Evolutionary conservation across 1,140 invertebrate species (phyloP).

Genomic region (Megalopta genalis): DNA sequence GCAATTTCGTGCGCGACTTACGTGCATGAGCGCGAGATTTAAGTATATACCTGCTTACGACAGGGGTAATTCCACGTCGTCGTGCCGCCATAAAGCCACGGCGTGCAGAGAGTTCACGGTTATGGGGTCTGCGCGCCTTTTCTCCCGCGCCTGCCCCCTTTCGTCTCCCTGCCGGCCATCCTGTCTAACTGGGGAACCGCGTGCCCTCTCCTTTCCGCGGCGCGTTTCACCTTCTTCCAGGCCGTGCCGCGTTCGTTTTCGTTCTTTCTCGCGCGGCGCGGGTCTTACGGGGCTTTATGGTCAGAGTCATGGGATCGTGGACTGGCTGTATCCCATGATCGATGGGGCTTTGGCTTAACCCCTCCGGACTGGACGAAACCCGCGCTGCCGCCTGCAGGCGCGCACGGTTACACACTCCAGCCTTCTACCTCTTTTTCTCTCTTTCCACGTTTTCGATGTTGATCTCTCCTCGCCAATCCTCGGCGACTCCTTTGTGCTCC

Average conservation of each 20-base stretch:
- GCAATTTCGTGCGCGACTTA: conserved; percentile 61
- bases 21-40: conserved; percentile 64
- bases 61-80: conserved; percentile 70
- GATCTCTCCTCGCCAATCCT: conserved; percentile 7
- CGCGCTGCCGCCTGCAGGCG: conserved; percentile 41
- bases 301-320: conserved; percentile 65
- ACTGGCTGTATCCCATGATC: conserved; percentile 68
- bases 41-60: conserved; percentile 68
- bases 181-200: background rate
- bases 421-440: background rate
- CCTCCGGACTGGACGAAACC: conserved; percentile 50
- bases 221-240: background rate
- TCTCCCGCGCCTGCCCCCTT: background rate
- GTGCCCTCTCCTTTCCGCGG: background rate
- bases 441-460: conserved; percentile 17
- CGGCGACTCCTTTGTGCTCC: conserved; percentile 4
- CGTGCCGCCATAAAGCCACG: conserved; percentile 61
- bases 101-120: conserved; percentile 63
- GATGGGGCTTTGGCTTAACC: conserved; percentile 71
- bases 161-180: background rate
- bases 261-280: conserved; percentile 33
- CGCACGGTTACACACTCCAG: conserved; percentile 39
- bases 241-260: background rate
- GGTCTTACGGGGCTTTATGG: conserved; percentile 58
- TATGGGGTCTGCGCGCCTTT: conserved; percentile 43